These are phyloP conservation scores for Panurus biarmicus DNA, from an alignment of 2,113 vertebrate species.

Conservation along the genomic window DNA sequence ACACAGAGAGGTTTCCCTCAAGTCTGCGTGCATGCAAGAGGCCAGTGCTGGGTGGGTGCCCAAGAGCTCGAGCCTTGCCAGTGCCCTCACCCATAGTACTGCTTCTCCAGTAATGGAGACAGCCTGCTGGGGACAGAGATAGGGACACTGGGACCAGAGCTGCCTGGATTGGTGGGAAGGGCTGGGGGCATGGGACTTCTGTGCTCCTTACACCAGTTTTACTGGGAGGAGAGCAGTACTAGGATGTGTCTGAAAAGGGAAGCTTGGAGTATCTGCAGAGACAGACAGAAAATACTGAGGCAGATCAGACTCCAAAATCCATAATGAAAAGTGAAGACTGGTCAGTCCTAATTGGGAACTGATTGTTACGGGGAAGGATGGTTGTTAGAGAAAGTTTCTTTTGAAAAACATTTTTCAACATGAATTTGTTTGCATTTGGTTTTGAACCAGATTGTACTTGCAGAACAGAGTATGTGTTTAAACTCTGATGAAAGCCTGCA, in stretches of 20 bases:
- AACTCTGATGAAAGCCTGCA: neutral
- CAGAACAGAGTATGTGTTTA: neutral
- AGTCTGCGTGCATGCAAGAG: fast-evolving
- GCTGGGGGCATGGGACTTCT: neutral
- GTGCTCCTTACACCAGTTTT: neutral
- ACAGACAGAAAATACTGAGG: neutral
- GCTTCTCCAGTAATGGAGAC: neutral
- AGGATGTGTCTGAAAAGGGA: neutral
- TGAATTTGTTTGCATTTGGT: neutral
- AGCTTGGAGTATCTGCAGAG: neutral
- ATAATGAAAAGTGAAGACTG: neutral
- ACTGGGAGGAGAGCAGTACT: neutral
- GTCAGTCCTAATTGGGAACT: neutral
- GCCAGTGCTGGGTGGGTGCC: neutral
- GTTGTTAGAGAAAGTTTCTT: neutral
- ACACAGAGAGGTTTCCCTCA: neutral
- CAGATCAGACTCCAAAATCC: neutral
- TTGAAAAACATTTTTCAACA: neutral
- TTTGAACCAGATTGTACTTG: neutral
- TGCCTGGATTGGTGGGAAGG: neutral
- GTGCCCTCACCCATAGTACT: neutral
- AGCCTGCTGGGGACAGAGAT: neutral
- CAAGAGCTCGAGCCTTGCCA: neutral
- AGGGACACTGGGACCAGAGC: neutral
- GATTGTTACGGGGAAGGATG: neutral